Evolutionary conservation across 2,797 vertebrate genomes (phyloP).

Genomic region (Sebastolobus alascanus): DNA sequence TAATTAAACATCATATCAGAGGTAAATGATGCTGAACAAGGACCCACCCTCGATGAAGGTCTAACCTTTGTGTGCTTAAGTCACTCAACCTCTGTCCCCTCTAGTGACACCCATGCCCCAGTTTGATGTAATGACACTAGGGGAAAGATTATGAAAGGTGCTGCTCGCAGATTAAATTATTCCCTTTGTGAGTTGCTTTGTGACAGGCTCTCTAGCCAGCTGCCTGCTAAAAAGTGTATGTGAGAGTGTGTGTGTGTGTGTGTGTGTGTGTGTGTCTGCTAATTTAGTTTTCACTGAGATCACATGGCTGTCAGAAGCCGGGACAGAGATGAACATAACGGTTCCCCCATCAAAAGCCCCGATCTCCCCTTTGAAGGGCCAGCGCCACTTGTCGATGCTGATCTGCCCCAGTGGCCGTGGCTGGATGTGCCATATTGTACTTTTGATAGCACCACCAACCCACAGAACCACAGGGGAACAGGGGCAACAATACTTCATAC

Average conservation of each 20-base stretch:
- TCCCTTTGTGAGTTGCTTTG: conserved; percentile 65
- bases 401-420: neutral
- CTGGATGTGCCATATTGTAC: neutral
- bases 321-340: conserved; percentile 33
- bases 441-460: conserved; percentile 21
- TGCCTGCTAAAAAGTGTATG: conserved; percentile 17
- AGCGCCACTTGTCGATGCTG: conserved; percentile 10
- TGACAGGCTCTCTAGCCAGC: conserved; percentile 37
- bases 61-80: neutral
- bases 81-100: conserved; percentile 12
- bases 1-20: conserved; percentile 4
- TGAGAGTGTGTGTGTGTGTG: too few species aligned
- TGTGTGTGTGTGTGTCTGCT: conserved; percentile 26
- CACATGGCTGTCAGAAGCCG: conserved; percentile 52
- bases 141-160: conserved; percentile 55
- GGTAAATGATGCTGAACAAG: neutral
- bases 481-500: neutral
- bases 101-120: neutral
- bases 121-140: conserved; percentile 47
- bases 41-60: neutral
- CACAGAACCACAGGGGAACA: neutral
- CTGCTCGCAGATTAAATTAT: conserved; percentile 61
- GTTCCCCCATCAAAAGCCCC: conserved; percentile 32
- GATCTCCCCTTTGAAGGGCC: conserved; percentile 23
- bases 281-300: conserved; percentile 61